Evolutionary conservation across 1,140 invertebrate genomes (phyloP).

Genomic region (Hylaeus anthracinus): DNA sequence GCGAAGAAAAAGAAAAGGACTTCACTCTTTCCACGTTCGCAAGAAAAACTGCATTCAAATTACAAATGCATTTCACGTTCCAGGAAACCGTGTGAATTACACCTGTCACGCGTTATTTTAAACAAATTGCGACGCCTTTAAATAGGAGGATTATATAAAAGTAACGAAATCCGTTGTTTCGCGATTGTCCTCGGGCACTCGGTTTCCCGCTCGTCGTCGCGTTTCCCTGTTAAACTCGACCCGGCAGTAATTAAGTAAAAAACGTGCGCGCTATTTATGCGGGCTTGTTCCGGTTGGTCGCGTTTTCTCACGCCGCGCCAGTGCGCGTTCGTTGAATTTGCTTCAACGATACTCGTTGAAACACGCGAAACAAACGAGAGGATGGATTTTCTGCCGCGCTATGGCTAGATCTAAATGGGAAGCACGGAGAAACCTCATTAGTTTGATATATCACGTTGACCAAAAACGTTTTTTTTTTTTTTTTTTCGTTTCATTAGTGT

Average conservation of each 20-base stretch:
- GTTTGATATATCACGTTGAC: too few species aligned
- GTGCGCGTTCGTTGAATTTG: neutral
- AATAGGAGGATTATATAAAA: neutral
- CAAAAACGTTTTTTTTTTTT: too few species aligned
- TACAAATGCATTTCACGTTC: slow-evolving; percentile 3
- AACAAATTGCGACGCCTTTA: slow-evolving; percentile 1
- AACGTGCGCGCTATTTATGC: slow-evolving; percentile 31
- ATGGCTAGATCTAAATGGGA: too few species aligned
- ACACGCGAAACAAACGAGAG: neutral
- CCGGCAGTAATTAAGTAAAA: slow-evolving; percentile 34
- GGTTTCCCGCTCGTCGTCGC: slow-evolving; percentile 5
- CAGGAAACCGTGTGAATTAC: slow-evolving; percentile 20
- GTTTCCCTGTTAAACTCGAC: slow-evolving; percentile 17
- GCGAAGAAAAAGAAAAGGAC: too few species aligned
- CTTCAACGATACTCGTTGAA: neutral
- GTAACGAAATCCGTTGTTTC: neutral
- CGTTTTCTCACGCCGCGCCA: too few species aligned
- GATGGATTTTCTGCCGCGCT: too few species aligned
- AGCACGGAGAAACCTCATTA: too few species aligned
- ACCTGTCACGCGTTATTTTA: neutral
- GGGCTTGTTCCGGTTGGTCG: slow-evolving; percentile 19
- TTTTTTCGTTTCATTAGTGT: too few species aligned
- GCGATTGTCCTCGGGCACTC: slow-evolving; percentile 17
- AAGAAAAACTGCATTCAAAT: neutral
- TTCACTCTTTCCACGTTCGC: too few species aligned